These are phyloP conservation scores for Suncus etruscus DNA, from an alignment of 2,113 vertebrate species.

Conservation along the genomic window DNA sequence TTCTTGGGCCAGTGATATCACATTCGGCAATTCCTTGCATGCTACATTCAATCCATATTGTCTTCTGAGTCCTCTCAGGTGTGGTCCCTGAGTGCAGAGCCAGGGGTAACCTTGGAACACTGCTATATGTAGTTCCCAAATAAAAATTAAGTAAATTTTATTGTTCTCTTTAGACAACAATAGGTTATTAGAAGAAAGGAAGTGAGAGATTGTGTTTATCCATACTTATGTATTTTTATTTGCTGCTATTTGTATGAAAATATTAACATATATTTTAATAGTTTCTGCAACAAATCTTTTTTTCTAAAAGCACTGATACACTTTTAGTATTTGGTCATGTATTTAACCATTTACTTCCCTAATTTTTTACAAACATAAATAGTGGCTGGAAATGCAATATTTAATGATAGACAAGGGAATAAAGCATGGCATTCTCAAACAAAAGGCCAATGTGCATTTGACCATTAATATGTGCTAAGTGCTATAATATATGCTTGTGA, in stretches of 20 bases:
- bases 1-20: neutral
- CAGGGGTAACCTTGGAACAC: too few species aligned
- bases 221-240: neutral
- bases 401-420: neutral
- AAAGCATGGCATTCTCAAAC: neutral
- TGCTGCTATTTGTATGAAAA: neutral
- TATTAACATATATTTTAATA: neutral
- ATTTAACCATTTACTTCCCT: conserved; percentile 24
- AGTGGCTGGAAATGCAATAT: neutral
- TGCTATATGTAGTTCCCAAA: too few species aligned
- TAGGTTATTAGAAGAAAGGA: neutral
- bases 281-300: neutral
- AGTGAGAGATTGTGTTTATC: neutral
- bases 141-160: too few species aligned
- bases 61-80: too few species aligned
- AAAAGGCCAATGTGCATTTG: neutral
- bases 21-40: too few species aligned
- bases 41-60: too few species aligned
- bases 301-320: neutral
- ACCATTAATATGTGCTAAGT: neutral
- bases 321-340: conserved; percentile 35
- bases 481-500: neutral
- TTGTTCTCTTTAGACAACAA: too few species aligned
- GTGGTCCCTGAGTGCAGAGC: too few species aligned
- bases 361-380: conserved; percentile 13